Evolutionary conservation across 2,888 invertebrate genomes (phyloP), one percentile per base, ranked within the genome.

Genomic region (Drosophila colorata): DNA sequence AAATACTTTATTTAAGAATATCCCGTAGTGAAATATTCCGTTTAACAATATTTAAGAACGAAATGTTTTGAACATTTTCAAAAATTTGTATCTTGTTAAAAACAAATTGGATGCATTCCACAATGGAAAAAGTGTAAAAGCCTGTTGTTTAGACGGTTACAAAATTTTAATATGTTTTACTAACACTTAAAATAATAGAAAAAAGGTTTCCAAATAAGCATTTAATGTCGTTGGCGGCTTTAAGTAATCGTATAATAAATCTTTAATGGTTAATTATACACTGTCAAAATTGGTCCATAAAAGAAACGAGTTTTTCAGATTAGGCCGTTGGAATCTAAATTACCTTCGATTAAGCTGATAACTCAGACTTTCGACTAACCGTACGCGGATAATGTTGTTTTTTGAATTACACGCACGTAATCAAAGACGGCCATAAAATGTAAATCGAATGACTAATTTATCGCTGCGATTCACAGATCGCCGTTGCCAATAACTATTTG

Each of bases 371-470:
- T 48, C 23, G 43, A 18, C 11, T n/a, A 28, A 44, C 35, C 56
- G 48, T 65, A 65, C 58, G 33, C 43, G 31, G 49, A 16, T 61
- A 65, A 75, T 44, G 31, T 31, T 41, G 38, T 33, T 11, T 65
- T 76, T 61, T 31, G 37, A 46, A 74, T 77, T 77, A 59, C 53
- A 44, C 35, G 61, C 78, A 72, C 74, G 74, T 72, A 72, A 56
- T 44, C 14, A 55, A 38, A 20, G 51, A 25, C 14, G 20, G 3
- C 37, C 37, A 35, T 28, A 52, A 57, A 76, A 78, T 74, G 74
- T 58, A 56, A 74, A 79, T 78, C 44, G 40, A 58, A 66, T 79
- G 77, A 75, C 58, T 57, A 57, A 75, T 71, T 58, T 67, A 58
- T 56, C 31, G 40, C 49, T 46, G 56, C 18, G 53, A 52, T 37